phyloP scores from a whole-genome alignment of 2,113 vertebrate genomes.

The Oryzias woworae region DNA sequence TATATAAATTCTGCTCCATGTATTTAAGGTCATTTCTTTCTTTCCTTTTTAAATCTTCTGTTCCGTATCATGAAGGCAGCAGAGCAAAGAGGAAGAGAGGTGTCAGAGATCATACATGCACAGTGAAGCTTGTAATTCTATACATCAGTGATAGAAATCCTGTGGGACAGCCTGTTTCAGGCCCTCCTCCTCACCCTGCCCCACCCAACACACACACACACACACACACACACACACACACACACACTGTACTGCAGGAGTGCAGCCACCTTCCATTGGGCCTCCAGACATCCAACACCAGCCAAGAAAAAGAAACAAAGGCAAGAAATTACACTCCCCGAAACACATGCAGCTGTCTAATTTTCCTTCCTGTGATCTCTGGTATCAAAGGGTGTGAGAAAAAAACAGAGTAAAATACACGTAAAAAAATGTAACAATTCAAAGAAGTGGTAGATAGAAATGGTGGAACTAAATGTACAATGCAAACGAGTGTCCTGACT shows the following conservation, averaged over 20 bases:
- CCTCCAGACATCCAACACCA: conserved; percentile 35
- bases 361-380: conserved; percentile 25
- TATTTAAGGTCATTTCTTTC: conserved; percentile 3
- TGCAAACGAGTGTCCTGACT: too few relatives aligned
- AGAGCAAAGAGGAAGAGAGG: background rate
- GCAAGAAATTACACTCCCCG: conserved; percentile 49
- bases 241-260: conserved; percentile 11
- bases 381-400: conserved; percentile 30
- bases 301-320: conserved; percentile 48
- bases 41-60: background rate
- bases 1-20: background rate
- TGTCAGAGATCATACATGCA: conserved; percentile 12
- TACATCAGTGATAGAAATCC: conserved; percentile 44
- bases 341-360: conserved; percentile 5
- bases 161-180: conserved; percentile 43
- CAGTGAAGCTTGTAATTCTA: conserved; percentile 47
- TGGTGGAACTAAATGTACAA: too few relatives aligned
- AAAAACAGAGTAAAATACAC: background rate
- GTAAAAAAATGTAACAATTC: background rate
- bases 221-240: conserved; percentile 3
- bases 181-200: conserved; percentile 35
- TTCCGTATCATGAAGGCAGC: background rate
- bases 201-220: conserved; percentile 17
- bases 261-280: conserved; percentile 24
- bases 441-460: too few relatives aligned